Evolutionary conservation across 2,888 invertebrate genomes (phyloP), one percentile per base, ranked within the genome.

Genomic region (Onchidella celtica): DNA sequence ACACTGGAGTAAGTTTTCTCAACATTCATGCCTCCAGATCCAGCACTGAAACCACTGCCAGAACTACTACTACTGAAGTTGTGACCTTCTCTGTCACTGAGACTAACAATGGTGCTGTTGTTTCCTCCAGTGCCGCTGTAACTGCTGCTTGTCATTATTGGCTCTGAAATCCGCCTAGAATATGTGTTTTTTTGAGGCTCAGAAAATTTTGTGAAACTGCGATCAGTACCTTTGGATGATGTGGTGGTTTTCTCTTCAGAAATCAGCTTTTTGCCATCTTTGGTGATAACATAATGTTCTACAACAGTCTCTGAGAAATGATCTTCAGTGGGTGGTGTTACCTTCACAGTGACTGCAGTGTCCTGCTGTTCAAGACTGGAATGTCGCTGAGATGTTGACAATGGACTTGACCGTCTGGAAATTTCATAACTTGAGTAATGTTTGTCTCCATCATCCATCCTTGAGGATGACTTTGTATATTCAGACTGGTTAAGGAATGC

Each of bases 221-320:
- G 36, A 27, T 72, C 72, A 11, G 70, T 72, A 27, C 72, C 79
- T 32, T 29, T 9, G 3, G 68, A 38, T 21, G 81, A 57, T 9
- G 57, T 81, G 17, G 68, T 72, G 38, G 68, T 75, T 32, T 55
- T 69, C 55, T 81, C 81, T 47, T 81, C 65, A 3, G 81, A 81
- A 11, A 81, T 68, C 61, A 81, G 40, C 47, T 40, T 81, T 59
- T 74, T 81, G 1, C 81, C 81, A 59, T 81, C 81, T 55, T 74
- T 69, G 6, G 81, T 81, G 14, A 81, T 40, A 9, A 81, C 17
- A 61, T 66, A 81, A 47, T 81, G 81, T 57, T 81, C 81, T 3
- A 69, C 69, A 3, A 81, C 61, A 29, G 81, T 81, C 21, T 81
- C 81, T 59, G 63, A 65, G 36, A 81, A 81, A 24, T 32, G 36